phyloP scores from a whole-genome alignment of 2,113 vertebrate genomes.

The Danio rerio region DNA sequence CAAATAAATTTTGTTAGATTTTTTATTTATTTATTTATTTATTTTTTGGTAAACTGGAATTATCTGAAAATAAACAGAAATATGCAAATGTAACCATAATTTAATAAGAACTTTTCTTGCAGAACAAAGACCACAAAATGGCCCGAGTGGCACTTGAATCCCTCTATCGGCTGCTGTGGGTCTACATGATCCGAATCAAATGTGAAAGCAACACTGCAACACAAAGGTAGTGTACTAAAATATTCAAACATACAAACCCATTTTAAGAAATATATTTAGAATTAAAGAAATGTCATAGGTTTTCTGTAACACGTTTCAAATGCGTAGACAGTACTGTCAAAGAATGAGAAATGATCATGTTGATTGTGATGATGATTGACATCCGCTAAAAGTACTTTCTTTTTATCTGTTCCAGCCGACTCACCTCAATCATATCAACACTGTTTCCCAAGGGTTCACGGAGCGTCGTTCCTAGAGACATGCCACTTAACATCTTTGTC shows the following conservation, averaged over 20 bases:
- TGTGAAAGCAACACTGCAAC: conserved; percentile 99
- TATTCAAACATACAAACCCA: neutral
- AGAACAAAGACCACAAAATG: conserved; percentile 99
- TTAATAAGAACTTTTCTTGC: conserved; percentile 52
- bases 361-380: neutral
- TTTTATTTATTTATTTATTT: too few species aligned
- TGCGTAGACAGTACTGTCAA: neutral
- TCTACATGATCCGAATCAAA: conserved; percentile 99
- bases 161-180: conserved; percentile 96
- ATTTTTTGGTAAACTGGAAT: neutral
- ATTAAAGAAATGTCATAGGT: neutral
- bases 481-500: conserved; percentile 98
- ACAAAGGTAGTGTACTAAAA: conserved; percentile 83
- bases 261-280: neutral
- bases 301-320: neutral
- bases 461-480: conserved; percentile 95
- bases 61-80: neutral
- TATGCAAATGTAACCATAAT: neutral
- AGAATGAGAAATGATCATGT: neutral
- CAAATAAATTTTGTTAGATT: too few species aligned
- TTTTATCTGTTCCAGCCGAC: conserved; percentile 78
- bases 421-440: conserved; percentile 95
- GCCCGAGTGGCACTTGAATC: conserved; percentile 98
- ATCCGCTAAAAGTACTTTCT: neutral
- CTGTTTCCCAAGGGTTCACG: conserved; percentile 98